Evolutionary conservation across 2,113 vertebrate species (phyloP), one percentile per base, ranked within the genome.

Genomic region (Scomber scombrus): DNA sequence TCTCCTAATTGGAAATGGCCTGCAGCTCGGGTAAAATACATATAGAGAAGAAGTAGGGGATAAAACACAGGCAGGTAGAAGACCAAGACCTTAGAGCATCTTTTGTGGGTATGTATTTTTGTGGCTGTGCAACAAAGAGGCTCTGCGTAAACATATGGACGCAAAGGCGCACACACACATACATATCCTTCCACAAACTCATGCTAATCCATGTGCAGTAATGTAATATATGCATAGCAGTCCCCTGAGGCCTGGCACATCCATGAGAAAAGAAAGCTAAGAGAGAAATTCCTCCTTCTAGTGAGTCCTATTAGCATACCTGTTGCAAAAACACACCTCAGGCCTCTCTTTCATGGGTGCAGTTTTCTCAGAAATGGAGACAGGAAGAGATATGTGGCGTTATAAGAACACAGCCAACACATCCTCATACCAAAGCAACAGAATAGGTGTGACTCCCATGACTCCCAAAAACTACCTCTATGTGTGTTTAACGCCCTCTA

Each of bases 261-360:
- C 54, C 75, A 84, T 34, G 19, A 86, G 46, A 46, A 76, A 77
- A 46, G 71, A 83, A 83, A 78, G 57, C 69, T 43, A 54, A 64
- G 47, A 77, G 74, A 85, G 75, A 82, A 82, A 86, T 81, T 56
- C 78, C 78, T 77, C 73, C 34, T 76, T 63, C 75, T 51, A 60
- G 65, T 40, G 58, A 80, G 82, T 80, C 63, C 70, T 50, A 88
- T 92, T 90, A 86, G 76, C 83, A 87, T 92, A 74, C 80, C 71
- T 87, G 75, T 76, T 83, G 70, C 61, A 85, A 49, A 51, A 40
- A 23, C 2, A 2, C 34, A 81, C 73, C 76, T 55, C 61, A 0
- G 64, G 67, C 54, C 19, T 87, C 61, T 26, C 11, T 69, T 19
- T 56, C 26, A 67, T 3, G 8, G 79, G 66, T 61, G 52, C 78